phyloP scores from a whole-genome alignment of 2,113 vertebrate genomes.

The Indicator indicator region DNA sequence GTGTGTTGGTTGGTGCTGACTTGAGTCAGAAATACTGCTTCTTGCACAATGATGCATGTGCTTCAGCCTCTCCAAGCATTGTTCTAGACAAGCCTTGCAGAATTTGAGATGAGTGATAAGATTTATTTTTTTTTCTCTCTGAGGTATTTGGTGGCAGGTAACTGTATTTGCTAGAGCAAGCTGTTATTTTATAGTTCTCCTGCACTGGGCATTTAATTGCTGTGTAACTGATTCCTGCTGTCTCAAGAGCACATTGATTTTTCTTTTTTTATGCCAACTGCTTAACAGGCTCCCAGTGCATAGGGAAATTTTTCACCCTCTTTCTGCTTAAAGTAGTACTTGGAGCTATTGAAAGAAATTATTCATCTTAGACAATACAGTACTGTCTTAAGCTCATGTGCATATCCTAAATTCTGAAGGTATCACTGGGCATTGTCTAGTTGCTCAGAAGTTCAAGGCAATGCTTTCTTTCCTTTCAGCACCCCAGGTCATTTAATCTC shows the following conservation, averaged over 20 bases:
- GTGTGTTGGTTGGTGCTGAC: background rate
- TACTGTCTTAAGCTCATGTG: background rate
- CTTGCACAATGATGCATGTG: background rate
- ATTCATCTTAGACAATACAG: background rate
- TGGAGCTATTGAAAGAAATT: background rate
- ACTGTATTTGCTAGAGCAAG: background rate
- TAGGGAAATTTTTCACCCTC: background rate
- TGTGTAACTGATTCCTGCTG: background rate
- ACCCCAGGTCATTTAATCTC: background rate
- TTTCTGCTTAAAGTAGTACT: background rate
- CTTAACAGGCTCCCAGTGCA: background rate
- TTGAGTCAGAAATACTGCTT: background rate
- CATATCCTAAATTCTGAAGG: background rate
- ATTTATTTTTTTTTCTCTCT: background rate
- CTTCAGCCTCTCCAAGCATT: background rate
- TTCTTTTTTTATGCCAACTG: background rate
- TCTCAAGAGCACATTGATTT: background rate
- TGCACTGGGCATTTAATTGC: background rate
- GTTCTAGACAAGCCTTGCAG: background rate
- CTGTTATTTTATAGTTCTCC: background rate
- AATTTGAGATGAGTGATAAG: background rate
- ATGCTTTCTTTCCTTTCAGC: background rate
- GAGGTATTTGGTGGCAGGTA: background rate
- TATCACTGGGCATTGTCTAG: background rate
- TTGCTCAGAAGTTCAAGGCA: background rate